Base-by-base conservation (phyloP, 2,888 invertebrate species). In the Syrphus vitripennis region DNA sequence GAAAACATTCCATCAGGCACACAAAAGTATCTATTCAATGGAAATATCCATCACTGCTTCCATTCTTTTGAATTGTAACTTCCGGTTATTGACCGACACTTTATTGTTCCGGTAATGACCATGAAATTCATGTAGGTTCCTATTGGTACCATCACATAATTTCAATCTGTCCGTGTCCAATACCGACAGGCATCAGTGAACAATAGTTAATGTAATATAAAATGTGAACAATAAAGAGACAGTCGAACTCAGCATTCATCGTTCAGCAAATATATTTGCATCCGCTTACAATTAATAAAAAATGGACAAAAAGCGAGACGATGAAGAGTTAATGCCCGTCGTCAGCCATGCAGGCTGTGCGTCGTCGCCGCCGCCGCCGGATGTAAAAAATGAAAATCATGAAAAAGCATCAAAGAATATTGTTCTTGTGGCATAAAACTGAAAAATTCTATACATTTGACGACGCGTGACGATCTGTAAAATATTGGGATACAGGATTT, bases 21-120 rank as follows among this genome's bases (percentile, higher is more conserved):
- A n/a, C n/a, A n/a, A n/a, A 40, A n/a, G n/a, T 40, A 50, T n/a
- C n/a, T n/a, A n/a, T 55, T 55, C 19, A 10, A 57, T 57, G 12
- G 48, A 24, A 48, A 48, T 37, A 37, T n/a, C 24, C 12, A n/a
- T n/a, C 24, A n/a, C 24, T 40, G 3, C 40, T 26, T 42, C 9
- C 1, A 65, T 12, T 65, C 21, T 31, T 48, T 50, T 4, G 14
- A 24, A 55, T n/a, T n/a, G n/a, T 40, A 21, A 67, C 65, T 84
- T 84, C 80, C 75, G 69, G 70, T 34, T 71, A 45, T 45, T 48
- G 45, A 21, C 45, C 29, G 34, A 5, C 16, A 21, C 59, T 40
- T 69, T 45, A 55, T 74, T 78, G 21, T 55, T 61, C 29, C 77
- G 74, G 77, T 87, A 75, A 82, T 83, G 78, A 67, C 78, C 82